These are phyloP conservation scores for Fopius arisanus DNA, from an alignment of 1,140 invertebrate genomes.

Conservation along the genomic window DNA sequence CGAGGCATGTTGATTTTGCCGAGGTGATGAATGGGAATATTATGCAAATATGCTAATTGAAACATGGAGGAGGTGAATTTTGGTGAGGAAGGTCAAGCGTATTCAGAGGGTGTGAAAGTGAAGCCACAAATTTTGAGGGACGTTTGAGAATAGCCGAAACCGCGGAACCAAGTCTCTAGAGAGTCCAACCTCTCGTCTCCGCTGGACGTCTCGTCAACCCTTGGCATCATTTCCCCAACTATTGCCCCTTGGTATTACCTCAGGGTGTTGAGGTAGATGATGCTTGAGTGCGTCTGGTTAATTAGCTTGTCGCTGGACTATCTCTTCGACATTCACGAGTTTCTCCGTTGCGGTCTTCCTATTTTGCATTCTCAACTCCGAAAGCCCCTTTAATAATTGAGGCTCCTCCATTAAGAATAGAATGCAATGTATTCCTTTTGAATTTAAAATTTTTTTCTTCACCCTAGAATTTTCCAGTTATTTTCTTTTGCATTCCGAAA, in stretches of 20 bases:
- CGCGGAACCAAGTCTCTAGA: background rate
- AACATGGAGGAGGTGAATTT: background rate
- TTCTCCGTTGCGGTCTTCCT: background rate
- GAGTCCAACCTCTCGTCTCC: background rate
- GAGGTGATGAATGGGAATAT: background rate
- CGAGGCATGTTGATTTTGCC: background rate
- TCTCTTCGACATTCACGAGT: background rate
- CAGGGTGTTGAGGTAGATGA: conserved; percentile 1
- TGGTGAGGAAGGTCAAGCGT: conserved; percentile 3
- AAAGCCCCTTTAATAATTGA: too few relatives aligned
- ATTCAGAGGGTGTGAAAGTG: conserved; percentile 34
- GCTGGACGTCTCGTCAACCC: background rate
- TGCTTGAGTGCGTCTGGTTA: background rate
- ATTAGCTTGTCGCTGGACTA: background rate
- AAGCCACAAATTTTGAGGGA: background rate
- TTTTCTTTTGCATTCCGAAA: too few relatives aligned
- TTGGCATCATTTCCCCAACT: background rate
- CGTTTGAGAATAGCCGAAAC: background rate
- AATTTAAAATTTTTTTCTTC: too few relatives aligned
- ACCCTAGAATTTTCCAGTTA: too few relatives aligned
- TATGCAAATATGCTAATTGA: background rate
- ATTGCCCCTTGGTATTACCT: background rate
- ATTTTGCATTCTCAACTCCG: too few relatives aligned
- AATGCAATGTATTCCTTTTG: too few relatives aligned
- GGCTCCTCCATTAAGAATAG: too few relatives aligned